phyloP scores from a whole-genome alignment of 2,888 invertebrate species.

The Drepanosiphum platanoidis region DNA sequence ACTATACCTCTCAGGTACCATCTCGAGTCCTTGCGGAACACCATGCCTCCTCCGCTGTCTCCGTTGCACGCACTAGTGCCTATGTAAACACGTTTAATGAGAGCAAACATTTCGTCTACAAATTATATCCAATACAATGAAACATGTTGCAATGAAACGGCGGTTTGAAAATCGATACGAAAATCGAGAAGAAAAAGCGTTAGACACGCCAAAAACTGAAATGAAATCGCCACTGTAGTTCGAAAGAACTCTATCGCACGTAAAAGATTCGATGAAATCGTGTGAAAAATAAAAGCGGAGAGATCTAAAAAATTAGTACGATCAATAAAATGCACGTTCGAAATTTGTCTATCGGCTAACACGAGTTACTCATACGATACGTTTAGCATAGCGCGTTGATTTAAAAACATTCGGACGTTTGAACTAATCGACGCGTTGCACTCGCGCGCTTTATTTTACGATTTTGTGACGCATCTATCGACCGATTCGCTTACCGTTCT shows the following conservation, averaged over 20 bases:
- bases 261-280: too few species aligned
- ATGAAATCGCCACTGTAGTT: too few species aligned
- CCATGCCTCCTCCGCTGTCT: constrained; percentile 66
- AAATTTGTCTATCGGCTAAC: too few species aligned
- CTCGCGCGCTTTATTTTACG: not conserved
- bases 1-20: constrained; percentile 66
- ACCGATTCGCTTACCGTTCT: constrained; percentile 67
- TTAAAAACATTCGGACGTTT: too few species aligned
- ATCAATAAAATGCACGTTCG: too few species aligned
- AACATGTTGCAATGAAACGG: not conserved
- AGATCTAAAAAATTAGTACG: too few species aligned
- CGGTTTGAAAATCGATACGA: not conserved
- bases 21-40: constrained; percentile 61
- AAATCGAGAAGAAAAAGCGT: too few species aligned
- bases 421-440: not conserved
- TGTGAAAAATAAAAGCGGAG: too few species aligned
- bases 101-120: not conserved
- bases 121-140: not conserved
- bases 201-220: too few species aligned
- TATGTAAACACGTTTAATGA: constrained; percentile 52
- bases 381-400: too few species aligned
- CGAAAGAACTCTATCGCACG: too few species aligned
- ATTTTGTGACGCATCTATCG: not conserved
- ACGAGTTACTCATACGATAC: not conserved
- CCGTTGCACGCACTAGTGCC: constrained; percentile 66